phyloP scores from a whole-genome alignment of 2,113 vertebrate genomes.

The Lagopus leucura region DNA sequence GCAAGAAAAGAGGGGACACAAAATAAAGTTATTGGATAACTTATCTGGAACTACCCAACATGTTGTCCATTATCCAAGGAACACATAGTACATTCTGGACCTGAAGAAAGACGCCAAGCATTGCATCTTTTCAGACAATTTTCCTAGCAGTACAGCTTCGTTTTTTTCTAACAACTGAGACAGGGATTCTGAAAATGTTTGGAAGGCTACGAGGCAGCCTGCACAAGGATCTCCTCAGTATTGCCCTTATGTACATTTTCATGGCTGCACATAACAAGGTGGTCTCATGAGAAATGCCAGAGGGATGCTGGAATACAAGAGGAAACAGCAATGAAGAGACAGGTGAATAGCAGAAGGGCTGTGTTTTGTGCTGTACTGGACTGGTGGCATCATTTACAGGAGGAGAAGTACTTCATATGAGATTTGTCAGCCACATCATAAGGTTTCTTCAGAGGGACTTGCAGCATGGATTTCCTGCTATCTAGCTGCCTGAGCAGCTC shows the following conservation, averaged over 20 bases:
- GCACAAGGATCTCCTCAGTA: neutral
- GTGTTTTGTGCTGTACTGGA: rapidly evolving
- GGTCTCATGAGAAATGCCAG: neutral
- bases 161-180: slow-evolving; percentile 45
- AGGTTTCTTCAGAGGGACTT: neutral
- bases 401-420: neutral
- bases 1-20: slow-evolving; percentile 74
- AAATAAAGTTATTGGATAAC: slow-evolving; percentile 79
- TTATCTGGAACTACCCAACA: slow-evolving; percentile 80
- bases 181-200: slow-evolving; percentile 47
- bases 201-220: slow-evolving; percentile 4
- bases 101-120: slow-evolving; percentile 65
- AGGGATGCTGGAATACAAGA: neutral
- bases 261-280: neutral
- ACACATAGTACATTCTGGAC: slow-evolving; percentile 81
- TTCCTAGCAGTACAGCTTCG: slow-evolving; percentile 47
- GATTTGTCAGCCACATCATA: neutral
- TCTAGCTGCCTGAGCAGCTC: neutral
- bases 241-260: neutral
- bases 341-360: neutral
- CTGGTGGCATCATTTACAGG: neutral
- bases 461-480: neutral
- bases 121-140: slow-evolving; percentile 62
- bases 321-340: neutral
- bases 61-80: slow-evolving; percentile 76